Conservation (phyloP, 2,888 invertebrate species). For the Catotricha subobsoleta region DNA sequence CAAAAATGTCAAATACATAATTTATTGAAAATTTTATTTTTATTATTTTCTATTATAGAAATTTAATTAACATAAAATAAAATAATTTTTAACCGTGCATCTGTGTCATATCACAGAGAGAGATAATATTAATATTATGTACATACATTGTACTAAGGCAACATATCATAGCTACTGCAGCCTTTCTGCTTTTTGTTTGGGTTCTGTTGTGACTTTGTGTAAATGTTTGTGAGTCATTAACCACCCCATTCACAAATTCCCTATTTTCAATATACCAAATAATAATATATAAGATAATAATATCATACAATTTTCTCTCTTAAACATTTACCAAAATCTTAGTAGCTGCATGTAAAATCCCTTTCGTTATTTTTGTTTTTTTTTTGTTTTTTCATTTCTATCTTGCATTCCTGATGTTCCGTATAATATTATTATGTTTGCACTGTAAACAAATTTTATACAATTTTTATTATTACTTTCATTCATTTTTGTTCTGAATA, state of each 20-base stretch:
- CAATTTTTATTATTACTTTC: no score
- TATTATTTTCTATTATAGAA: no score
- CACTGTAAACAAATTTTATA: constrained; percentile 3
- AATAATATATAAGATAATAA: not conserved
- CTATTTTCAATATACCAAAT: constrained; percentile 1
- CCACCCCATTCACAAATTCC: constrained; percentile 21
- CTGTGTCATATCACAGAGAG: no score
- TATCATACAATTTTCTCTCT: not conserved
- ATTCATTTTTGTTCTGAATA: no score
- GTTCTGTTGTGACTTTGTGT: constrained; percentile 17
- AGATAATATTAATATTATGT: no score
- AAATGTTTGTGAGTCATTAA: constrained; percentile 30
- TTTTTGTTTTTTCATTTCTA: not conserved
- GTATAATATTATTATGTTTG: not conserved
- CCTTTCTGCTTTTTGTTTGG: not conserved
- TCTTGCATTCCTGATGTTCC: not conserved
- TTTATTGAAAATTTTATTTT: no score
- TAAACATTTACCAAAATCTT: not conserved
- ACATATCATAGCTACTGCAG: no score
- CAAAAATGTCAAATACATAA: no score
- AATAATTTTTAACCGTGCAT: no score
- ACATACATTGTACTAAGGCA: no score
- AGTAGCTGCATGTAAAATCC: constrained; percentile 2
- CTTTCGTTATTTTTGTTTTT: constrained; percentile 1
- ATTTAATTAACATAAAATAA: no score